Conservation (phyloP, 64 coral and sea anemone genomes). For the Hydrozoanthus tunicans region DNA sequence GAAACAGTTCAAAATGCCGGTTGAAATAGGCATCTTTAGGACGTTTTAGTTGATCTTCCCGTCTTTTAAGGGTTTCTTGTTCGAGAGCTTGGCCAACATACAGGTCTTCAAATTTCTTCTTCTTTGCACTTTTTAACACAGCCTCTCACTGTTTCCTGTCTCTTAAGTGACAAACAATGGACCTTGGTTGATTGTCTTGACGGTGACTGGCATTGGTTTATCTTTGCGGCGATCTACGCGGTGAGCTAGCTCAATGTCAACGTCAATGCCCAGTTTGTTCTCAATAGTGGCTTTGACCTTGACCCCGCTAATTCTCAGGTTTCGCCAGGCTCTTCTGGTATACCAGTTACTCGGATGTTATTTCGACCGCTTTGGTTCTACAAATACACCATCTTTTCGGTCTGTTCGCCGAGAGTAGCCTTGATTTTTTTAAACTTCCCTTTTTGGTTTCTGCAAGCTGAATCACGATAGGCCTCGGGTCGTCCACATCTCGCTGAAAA, state of each 20-base stretch:
- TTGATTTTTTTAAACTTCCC: conserved; percentile 5
- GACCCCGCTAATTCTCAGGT: conserved; percentile 19
- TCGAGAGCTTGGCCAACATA: conserved; percentile 3
- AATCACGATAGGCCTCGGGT: conserved; percentile 5
- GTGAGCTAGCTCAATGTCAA: conserved; percentile 13
- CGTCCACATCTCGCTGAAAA: background rate
- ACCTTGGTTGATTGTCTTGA: conserved; percentile 1
- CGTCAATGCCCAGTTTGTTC: background rate
- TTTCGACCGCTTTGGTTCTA: background rate
- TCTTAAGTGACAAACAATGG: background rate
- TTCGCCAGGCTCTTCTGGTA: background rate
- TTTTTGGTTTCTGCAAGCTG: background rate
- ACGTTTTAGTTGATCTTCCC: conserved; percentile 14
- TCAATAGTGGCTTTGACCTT: conserved; percentile 21
- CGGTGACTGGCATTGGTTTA: conserved; percentile 22
- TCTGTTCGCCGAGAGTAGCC: background rate
- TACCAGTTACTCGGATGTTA: conserved; percentile 1
- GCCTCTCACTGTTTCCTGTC: conserved; percentile 3
- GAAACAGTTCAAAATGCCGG: too few species aligned
- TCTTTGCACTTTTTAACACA: conserved; percentile 8
- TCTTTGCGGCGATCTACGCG: conserved; percentile 21
- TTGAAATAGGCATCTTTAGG: background rate
- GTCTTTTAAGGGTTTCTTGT: conserved; percentile 12
- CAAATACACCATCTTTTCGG: conserved; percentile 21
- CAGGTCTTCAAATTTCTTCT: conserved; percentile 6